A percentile compares a stretch with the other conserved stretches of the same genome.
These are phyloP conservation scores for Oncorhynchus gorbuscha DNA, from an alignment of 2,113 vertebrate species.

Conservation along the genomic window DNA sequence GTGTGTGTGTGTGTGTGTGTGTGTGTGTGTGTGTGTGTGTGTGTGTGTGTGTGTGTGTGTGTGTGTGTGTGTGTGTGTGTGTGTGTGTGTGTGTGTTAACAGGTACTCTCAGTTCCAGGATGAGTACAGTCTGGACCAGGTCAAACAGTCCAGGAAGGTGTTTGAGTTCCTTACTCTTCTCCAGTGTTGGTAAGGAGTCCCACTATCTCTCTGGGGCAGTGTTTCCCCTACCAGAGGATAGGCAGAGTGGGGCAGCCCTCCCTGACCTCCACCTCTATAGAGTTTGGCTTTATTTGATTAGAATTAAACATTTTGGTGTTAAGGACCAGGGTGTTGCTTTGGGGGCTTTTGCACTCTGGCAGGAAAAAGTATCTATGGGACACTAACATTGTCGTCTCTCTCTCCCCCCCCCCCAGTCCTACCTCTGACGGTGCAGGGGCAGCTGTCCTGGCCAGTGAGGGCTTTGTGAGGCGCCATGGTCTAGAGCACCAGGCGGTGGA, in stretches of 20 bases:
- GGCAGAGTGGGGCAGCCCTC: too few relatives aligned
- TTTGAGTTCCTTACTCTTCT: conserved; percentile 89
- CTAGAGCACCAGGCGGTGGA: conserved; percentile 88
- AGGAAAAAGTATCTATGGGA: too few relatives aligned
- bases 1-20: neutral
- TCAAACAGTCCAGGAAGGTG: conserved; percentile 81
- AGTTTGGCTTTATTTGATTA: too few relatives aligned
- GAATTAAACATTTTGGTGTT: too few relatives aligned
- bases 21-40: accelerated
- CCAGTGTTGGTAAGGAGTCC: conserved; percentile 89
- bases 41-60: neutral
- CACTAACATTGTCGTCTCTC: too few relatives aligned
- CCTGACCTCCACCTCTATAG: too few relatives aligned
- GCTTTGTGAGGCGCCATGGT: conserved; percentile 77
- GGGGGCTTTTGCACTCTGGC: too few relatives aligned
- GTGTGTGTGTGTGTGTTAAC: neutral
- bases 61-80: neutral
- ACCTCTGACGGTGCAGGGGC: conserved; percentile 94
- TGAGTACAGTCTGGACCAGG: conserved; percentile 88
- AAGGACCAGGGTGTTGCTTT: too few relatives aligned
- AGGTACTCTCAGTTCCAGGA: conserved; percentile 93
- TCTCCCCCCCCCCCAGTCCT: conserved; percentile 78
- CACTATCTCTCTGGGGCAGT: too few relatives aligned
- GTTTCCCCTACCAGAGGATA: too few relatives aligned
- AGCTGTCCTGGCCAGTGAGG: conserved; percentile 85